Evolutionary conservation across 2,888 invertebrate genomes (phyloP), one percentile per base, ranked within the genome.

Genomic region (Thera obeliscata): DNA sequence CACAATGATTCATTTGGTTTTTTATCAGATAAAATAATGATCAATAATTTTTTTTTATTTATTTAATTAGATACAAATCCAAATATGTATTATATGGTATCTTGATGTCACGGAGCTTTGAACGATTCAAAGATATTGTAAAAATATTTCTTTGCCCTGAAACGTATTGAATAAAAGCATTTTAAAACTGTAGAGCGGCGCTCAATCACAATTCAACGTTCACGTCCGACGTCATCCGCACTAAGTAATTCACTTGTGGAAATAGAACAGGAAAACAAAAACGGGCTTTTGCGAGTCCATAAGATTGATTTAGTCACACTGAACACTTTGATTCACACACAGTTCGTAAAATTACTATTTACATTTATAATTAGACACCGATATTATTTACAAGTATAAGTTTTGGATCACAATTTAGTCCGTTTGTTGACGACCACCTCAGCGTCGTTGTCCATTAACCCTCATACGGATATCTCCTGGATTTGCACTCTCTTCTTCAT

Each of bases 401-500:
- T 71, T 66, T 74, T 69, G 68, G 81, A 83, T 90, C 87, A 93
- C 85, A 93, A 89, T 76, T 92, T 88, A 79, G 92, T 93, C 83
- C 91, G 83, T 83, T 91, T 88, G 70, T 91, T 93, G 71, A 92
- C 87, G 74, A 93, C 90, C 67, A 93, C 84, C 81, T 90, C 91
- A 64, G 86, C 86, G 79, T 85, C 78, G 79, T 86, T 81, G 79
- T 89, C 88, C 69, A 90, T 86, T 76, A 89, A 92, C 83, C 87
- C 93, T 96, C 95, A 98, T 93, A 98, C 98, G 71, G 97, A 97
- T 93, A 98, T 98, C 90, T 98, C 98, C 90, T 97, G 97, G 87
- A 98, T 98, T 93, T 98, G 98, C 81, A 98, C 98, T 88, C 98
- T 95, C 90, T 98, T 98, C 91, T 98, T 98, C 94, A 96, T 96